These are phyloP conservation scores for Anisognathus igniventris DNA, from an alignment of 2,797 vertebrate genomes.

Conservation along the genomic window DNA sequence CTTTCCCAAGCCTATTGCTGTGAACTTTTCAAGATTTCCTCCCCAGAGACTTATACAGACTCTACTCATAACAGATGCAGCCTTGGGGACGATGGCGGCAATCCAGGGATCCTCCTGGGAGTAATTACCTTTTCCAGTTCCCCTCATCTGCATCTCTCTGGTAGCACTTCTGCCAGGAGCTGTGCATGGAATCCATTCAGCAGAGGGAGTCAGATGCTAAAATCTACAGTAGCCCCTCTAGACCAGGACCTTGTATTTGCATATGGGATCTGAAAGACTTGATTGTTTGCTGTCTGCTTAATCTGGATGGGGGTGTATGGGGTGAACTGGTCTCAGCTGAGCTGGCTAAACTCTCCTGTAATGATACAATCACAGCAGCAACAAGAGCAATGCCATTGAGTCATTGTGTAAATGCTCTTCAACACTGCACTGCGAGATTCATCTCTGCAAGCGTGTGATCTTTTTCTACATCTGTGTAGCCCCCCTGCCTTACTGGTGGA, in stretches of 20 bases:
- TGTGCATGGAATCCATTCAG: background rate
- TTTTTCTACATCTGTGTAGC: background rate
- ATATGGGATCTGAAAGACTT: background rate
- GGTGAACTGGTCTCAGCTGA: background rate
- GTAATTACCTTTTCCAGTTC: background rate
- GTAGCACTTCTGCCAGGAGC: background rate
- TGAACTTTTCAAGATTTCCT: background rate
- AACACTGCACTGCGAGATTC: background rate
- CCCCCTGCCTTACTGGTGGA: background rate
- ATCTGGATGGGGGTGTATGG: fast-evolving
- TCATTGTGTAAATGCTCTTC: background rate
- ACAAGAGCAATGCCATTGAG: background rate
- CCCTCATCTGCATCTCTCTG: background rate
- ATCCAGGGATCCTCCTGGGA: background rate
- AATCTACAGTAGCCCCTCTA: background rate
- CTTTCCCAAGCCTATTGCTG: background rate
- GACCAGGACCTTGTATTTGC: background rate
- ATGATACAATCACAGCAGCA: background rate
- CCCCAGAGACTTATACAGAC: background rate
- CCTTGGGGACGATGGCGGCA: fast-evolving
- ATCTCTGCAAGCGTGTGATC: fast-evolving
- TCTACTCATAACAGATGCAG: background rate
- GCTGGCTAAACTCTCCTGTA: background rate
- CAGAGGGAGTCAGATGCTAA: constrained; percentile 36
- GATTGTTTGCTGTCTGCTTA: background rate